A percentile compares a stretch with the other conserved stretches of the same genome.
Conservation (phyloP, 2,888 invertebrate species). For the Campaea margaritaria region DNA sequence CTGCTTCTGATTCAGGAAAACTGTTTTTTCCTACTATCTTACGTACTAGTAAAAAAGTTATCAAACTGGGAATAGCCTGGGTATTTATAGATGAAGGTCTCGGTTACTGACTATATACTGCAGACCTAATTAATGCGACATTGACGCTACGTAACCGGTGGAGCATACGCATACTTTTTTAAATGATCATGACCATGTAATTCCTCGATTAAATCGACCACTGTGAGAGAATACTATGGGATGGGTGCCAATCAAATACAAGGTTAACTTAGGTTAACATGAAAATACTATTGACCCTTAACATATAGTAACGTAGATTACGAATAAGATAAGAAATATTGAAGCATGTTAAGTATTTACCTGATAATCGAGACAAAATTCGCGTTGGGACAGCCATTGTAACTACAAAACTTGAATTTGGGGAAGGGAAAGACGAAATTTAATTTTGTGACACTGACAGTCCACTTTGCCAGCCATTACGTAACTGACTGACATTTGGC, state of each 20-base stretch:
- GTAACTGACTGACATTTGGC: slow-evolving; percentile 47
- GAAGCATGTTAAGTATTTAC: slow-evolving; percentile 61
- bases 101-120: slow-evolving; percentile 49
- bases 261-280: slow-evolving; percentile 55
- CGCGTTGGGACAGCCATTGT: slow-evolving; percentile 86
- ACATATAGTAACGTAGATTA: slow-evolving; percentile 6
- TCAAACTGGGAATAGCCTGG: slow-evolving; percentile 47
- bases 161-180: slow-evolving; percentile 32
- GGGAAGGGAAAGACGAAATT: slow-evolving; percentile 53
- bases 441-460: slow-evolving; percentile 74
- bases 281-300: slow-evolving; percentile 11
- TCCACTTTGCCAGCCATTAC: slow-evolving; percentile 63
- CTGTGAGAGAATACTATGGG: slow-evolving; percentile 7
- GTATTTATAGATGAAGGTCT: slow-evolving; percentile 82
- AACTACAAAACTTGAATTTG: slow-evolving; percentile 46
- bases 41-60: slow-evolving; percentile 43
- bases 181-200: slow-evolving; percentile 20
- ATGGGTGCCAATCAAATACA: slow-evolving; percentile 47
- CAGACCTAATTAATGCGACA: slow-evolving; percentile 63
- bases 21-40: slow-evolving; percentile 3
- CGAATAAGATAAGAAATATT: not conserved
- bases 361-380: slow-evolving; percentile 85
- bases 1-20: not conserved
- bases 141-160: slow-evolving; percentile 48
- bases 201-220: not conserved